A percentile compares a stretch with the other conserved stretches of the same genome.
These are phyloP conservation scores for Synergus umbraculus DNA, from an alignment of 2,888 invertebrate species.

Conservation along the genomic window DNA sequence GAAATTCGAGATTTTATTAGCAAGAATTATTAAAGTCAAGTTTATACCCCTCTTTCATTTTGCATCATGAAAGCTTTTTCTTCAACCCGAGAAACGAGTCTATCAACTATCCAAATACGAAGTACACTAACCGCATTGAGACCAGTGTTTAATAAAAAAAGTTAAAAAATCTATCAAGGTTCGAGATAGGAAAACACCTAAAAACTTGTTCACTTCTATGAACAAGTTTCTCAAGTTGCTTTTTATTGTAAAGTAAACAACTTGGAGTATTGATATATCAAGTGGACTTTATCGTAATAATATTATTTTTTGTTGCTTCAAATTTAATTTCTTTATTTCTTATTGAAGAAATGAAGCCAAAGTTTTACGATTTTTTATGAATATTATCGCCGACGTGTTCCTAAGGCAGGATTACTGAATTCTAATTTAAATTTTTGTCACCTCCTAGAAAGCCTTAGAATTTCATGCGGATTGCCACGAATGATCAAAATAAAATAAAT, in stretches of 20 bases:
- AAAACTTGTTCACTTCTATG: slow-evolving; percentile 29
- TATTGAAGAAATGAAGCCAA: background rate
- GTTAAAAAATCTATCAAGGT: slow-evolving; percentile 12
- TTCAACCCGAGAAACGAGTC: slow-evolving; percentile 53
- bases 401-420: background rate
- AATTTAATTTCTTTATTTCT: background rate
- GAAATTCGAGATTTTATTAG: slow-evolving; percentile 12
- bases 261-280: background rate
- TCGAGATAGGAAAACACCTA: slow-evolving; percentile 25
- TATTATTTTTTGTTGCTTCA: background rate
- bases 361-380: background rate
- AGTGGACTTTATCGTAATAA: background rate
- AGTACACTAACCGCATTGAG: slow-evolving; percentile 52
- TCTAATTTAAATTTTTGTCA: too few relatives aligned
- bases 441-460: too few relatives aligned
- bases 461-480: too few relatives aligned
- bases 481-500: background rate
- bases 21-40: slow-evolving; percentile 18
- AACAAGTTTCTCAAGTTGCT: background rate
- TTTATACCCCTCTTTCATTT: slow-evolving; percentile 9
- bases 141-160: slow-evolving; percentile 10
- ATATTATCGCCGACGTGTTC: too few relatives aligned
- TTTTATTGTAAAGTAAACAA: slow-evolving; percentile 6
- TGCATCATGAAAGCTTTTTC: slow-evolving; percentile 22
- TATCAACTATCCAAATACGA: slow-evolving; percentile 66